phyloP scores from a whole-genome alignment of 1,140 invertebrate species.

The Listronotus oregonensis region DNA sequence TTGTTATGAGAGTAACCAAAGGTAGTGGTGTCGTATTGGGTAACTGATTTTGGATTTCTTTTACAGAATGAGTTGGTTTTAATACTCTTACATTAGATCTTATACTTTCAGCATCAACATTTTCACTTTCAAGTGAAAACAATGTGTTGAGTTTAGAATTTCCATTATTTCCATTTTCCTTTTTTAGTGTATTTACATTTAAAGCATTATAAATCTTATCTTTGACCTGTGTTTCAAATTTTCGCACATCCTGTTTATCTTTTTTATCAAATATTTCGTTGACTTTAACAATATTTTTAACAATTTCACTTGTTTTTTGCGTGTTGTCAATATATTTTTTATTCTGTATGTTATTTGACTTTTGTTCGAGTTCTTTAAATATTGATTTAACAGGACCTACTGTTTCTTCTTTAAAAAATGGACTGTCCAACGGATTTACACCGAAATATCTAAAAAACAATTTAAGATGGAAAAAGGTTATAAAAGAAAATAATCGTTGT shows the following conservation, averaged over 20 bases:
- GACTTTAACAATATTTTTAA: background rate
- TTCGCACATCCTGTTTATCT: conserved; percentile 6
- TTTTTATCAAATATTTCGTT: conserved; percentile 8
- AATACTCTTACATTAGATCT: background rate
- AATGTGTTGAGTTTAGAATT: background rate
- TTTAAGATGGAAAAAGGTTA: too few species aligned
- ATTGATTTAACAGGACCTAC: conserved; percentile 42
- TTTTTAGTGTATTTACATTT: background rate
- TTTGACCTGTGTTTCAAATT: conserved; percentile 12
- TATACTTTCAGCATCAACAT: conserved; percentile 20
- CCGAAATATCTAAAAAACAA: conserved; percentile 67
- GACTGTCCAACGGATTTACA: conserved; percentile 73
- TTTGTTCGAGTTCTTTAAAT: conserved; percentile 35
- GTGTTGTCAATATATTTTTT: background rate
- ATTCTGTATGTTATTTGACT: background rate
- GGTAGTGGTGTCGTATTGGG: background rate
- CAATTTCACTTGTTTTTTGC: background rate
- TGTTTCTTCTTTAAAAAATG: conserved; percentile 68
- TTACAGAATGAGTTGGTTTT: background rate
- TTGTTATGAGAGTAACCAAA: conserved; percentile 38
- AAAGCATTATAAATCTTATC: conserved; percentile 4
- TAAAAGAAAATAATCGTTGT: too few species aligned
- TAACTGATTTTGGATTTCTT: background rate
- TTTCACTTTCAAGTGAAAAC: background rate
- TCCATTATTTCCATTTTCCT: background rate